These are phyloP conservation scores for Microcebus griseorufus DNA, from an alignment of 2,113 vertebrate genomes.

Conservation along the genomic window DNA sequence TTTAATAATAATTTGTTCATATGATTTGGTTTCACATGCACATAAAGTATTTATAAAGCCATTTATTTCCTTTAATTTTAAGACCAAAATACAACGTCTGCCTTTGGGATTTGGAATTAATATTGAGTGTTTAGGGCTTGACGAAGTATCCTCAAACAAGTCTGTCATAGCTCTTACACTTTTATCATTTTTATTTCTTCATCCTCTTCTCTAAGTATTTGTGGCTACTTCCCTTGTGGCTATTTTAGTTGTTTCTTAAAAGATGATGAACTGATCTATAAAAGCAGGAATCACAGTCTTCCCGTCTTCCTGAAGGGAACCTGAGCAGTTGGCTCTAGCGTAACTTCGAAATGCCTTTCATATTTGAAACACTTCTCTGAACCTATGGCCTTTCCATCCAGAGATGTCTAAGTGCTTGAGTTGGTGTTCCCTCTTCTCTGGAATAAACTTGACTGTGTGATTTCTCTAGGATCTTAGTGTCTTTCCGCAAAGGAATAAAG, in stretches of 20 bases:
- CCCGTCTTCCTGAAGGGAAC: neutral
- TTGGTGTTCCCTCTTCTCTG: neutral
- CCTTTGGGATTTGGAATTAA: neutral
- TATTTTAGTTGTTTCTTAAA: slow-evolving; percentile 13
- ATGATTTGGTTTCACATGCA: neutral
- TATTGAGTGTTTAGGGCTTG: neutral
- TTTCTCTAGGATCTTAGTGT: neutral
- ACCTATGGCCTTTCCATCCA: neutral
- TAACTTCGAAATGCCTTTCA: neutral
- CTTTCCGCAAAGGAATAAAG: neutral
- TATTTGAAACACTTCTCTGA: neutral
- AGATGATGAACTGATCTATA: neutral
- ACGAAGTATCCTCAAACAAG: neutral
- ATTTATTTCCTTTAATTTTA: slow-evolving; percentile 51
- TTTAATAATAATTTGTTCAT: slow-evolving; percentile 27
- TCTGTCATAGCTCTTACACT: neutral
- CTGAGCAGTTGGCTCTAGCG: neutral
- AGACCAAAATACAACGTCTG: neutral
- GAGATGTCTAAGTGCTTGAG: neutral
- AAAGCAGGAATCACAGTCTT: neutral
- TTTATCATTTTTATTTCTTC: neutral
- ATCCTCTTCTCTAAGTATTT: neutral
- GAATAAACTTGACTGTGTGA: neutral
- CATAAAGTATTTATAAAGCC: slow-evolving; percentile 23
- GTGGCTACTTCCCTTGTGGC: neutral